phyloP scores from a whole-genome alignment of 2,888 invertebrate genomes.

The Ametastegia equiseti region DNA sequence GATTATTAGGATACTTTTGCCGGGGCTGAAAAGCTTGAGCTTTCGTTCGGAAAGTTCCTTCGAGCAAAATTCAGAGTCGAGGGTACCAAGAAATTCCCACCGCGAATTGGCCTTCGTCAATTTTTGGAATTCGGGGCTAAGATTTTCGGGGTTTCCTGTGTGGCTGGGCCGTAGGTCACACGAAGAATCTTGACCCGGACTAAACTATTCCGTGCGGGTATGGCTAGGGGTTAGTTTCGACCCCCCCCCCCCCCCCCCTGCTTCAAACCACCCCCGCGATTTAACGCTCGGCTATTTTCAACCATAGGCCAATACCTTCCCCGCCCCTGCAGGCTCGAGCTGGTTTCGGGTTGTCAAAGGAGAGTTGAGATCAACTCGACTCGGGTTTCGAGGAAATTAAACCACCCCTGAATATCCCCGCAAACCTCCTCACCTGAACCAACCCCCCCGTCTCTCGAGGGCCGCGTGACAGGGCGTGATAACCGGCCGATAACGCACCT shows the following conservation, averaged over 20 bases:
- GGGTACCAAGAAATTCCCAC: no score
- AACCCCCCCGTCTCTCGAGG: conserved; percentile 21
- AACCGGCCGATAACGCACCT: conserved; percentile 39
- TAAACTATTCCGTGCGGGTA: conserved; percentile 12
- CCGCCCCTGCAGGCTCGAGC: neutral
- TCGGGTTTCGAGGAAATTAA: conserved; percentile 71
- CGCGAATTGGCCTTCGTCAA: neutral
- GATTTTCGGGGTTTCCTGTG: neutral
- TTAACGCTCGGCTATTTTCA: conserved; percentile 24
- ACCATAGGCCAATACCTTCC: conserved; percentile 29
- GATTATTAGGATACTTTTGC: neutral
- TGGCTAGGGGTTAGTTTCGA: conserved; percentile 30
- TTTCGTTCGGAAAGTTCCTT: no score
- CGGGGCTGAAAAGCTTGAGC: neutral
- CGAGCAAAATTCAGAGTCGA: no score
- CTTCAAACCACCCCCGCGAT: neutral
- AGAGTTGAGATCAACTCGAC: conserved; percentile 62
- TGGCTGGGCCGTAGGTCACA: neutral
- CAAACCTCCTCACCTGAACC: neutral
- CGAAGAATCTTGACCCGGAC: conserved; percentile 32
- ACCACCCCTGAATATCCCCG: conserved; percentile 44
- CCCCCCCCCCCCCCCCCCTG: conserved; percentile 31
- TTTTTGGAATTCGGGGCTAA: conserved; percentile 35
- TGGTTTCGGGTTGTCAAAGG: conserved; percentile 48
- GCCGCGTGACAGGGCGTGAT: conserved; percentile 39